Conservation (phyloP, 2,888 invertebrate species). For the Brachyptera risi region DNA sequence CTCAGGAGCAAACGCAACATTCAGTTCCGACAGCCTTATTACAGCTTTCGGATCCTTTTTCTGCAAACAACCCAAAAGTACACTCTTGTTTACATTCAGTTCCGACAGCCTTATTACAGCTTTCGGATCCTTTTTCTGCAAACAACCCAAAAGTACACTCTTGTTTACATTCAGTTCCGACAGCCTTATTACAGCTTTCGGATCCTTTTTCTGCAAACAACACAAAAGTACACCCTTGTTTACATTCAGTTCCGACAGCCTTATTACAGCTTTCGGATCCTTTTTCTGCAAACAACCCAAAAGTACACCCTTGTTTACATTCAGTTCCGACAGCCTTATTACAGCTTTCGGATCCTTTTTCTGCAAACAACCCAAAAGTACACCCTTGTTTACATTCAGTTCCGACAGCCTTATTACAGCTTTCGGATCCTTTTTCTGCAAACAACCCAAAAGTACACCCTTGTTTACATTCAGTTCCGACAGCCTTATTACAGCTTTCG, state of each 20-base stretch:
- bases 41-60: conserved; percentile 75
- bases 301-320: conserved; percentile 51
- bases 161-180: conserved; percentile 73
- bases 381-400: conserved; percentile 61
- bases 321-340: conserved; percentile 74
- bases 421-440: conserved; percentile 65
- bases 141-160: background rate
- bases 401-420: conserved; percentile 76
- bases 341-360: conserved; percentile 75
- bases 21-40: conserved; percentile 74
- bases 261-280: conserved; percentile 77
- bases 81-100: no score
- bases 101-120: conserved; percentile 74
- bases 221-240: background rate
- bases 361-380: conserved; percentile 21
- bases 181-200: conserved; percentile 75
- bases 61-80: conserved; percentile 21
- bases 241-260: conserved; percentile 80
- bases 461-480: conserved; percentile 73
- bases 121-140: conserved; percentile 65
- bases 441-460: background rate
- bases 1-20: conserved; percentile 77
- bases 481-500: conserved; percentile 75
- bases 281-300: conserved; percentile 41
- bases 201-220: conserved; percentile 53